Conservation (phyloP, 2,888 invertebrate genomes). For the Drosophila mayaguana region DNA sequence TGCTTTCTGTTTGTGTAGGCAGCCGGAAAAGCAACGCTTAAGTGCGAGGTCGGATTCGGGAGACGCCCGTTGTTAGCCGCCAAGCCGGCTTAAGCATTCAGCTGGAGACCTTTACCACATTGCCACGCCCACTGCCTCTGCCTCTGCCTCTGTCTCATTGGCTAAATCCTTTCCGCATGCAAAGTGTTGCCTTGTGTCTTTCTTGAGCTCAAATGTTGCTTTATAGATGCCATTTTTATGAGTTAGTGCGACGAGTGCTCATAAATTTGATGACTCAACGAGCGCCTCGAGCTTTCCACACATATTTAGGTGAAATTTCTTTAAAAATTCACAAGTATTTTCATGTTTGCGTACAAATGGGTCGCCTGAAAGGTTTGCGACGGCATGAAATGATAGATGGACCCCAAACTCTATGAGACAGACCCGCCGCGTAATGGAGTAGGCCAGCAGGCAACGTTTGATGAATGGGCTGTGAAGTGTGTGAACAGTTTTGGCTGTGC, state of each 20-base stretch:
- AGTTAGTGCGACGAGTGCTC: constrained; percentile 77
- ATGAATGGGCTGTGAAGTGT: constrained; percentile 44
- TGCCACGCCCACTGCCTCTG: constrained; percentile 10
- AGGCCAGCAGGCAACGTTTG: constrained; percentile 14
- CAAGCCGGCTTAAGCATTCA: constrained; percentile 57
- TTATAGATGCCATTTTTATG: constrained; percentile 70
- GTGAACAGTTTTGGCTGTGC: constrained; percentile 34
- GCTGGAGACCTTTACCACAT: constrained; percentile 25
- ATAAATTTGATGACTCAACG: constrained; percentile 74
- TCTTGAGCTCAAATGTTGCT: constrained; percentile 39
- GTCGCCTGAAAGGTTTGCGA: constrained; percentile 53
- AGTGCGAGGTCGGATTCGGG: constrained; percentile 75
- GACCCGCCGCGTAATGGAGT: constrained; percentile 28
- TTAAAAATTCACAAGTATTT: constrained; percentile 39
- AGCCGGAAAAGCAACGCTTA: constrained; percentile 51
- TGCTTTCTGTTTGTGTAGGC: constrained; percentile 49
- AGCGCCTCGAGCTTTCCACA: constrained; percentile 32
- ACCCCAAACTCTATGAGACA: constrained; percentile 31
- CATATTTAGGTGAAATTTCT: constrained; percentile 30
- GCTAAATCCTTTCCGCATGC: constrained; percentile 66
- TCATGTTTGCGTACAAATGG: constrained; percentile 56
- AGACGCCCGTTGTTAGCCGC: constrained; percentile 52
- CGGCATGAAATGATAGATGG: constrained; percentile 54
- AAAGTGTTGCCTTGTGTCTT: constrained; percentile 66
- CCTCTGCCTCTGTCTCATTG: not conserved